Percentiles rank a stretch among this genome's conserved stretches.
phyloP scores from a whole-genome alignment of 2,797 vertebrate species.

The Delichon dasypus region DNA sequence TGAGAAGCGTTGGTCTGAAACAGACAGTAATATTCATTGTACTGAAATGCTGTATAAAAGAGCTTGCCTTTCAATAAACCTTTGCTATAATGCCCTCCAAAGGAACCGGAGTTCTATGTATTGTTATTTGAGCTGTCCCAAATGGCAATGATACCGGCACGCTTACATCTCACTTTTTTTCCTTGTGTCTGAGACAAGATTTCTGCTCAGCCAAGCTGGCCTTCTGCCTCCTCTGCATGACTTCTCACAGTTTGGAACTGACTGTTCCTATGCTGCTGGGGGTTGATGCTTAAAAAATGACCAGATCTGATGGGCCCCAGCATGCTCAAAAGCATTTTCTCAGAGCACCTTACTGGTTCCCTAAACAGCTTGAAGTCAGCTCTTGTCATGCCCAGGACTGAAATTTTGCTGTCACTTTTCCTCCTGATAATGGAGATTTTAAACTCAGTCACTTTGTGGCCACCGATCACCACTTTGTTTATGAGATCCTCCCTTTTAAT shows the following conservation, averaged over 20 bases:
- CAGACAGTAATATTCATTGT: too few species aligned
- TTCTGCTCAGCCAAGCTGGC: background rate
- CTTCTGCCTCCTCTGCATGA: background rate
- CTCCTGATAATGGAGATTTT: background rate
- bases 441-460: background rate
- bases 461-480: fast-evolving
- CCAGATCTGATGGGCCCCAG: background rate
- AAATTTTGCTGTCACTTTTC: background rate
- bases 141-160: too few species aligned
- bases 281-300: background rate
- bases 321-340: background rate
- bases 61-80: too few species aligned
- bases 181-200: background rate
- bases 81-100: too few species aligned
- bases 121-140: too few species aligned
- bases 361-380: background rate
- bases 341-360: background rate
- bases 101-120: too few species aligned
- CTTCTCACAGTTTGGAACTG: background rate
- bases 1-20: too few species aligned
- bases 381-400: background rate
- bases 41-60: too few species aligned
- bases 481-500: background rate
- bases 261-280: background rate
- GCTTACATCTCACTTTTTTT: background rate